These are phyloP conservation scores for Heliconius melpomene DNA, from an alignment of 1,140 invertebrate species.

Conservation along the genomic window DNA sequence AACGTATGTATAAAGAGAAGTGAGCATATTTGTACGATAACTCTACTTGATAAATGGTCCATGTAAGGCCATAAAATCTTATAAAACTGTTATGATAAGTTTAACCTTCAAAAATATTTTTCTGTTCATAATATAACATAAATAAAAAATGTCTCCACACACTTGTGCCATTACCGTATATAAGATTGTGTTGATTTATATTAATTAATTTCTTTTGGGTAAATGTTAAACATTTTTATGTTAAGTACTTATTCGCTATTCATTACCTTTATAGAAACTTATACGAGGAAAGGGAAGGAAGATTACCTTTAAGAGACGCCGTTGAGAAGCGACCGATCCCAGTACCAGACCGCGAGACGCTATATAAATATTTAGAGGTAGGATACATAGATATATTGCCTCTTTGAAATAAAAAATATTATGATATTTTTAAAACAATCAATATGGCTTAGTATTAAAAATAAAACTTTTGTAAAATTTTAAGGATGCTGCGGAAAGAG, in stretches of 20 bases:
- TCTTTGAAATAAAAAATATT: not conserved
- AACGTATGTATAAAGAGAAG: not conserved
- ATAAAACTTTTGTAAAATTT: not conserved
- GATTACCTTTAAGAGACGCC: constrained; percentile 83
- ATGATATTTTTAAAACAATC: not conserved
- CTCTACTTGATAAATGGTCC: not conserved
- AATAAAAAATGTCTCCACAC: not conserved
- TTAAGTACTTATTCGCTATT: not conserved
- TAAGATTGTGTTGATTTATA: not conserved
- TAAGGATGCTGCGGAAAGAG: constrained; percentile 52
- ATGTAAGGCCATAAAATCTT: not conserved
- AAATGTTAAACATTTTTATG: not conserved
- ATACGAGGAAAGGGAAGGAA: constrained; percentile 61
- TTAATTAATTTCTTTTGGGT: not conserved
- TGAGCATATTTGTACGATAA: not conserved
- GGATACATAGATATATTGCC: not conserved
- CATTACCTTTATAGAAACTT: constrained; percentile 47
- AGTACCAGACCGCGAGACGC: constrained; percentile 52
- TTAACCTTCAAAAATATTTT: constrained; percentile 16
- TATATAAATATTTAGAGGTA: constrained; percentile 59
- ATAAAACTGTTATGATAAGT: constrained; percentile 3
- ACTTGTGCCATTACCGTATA: not conserved
- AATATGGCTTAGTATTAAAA: not conserved
- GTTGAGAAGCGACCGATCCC: constrained; percentile 84
- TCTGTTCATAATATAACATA: not conserved